Conservation (phyloP, 2,888 invertebrate species). For the Apotomis betuletana region DNA sequence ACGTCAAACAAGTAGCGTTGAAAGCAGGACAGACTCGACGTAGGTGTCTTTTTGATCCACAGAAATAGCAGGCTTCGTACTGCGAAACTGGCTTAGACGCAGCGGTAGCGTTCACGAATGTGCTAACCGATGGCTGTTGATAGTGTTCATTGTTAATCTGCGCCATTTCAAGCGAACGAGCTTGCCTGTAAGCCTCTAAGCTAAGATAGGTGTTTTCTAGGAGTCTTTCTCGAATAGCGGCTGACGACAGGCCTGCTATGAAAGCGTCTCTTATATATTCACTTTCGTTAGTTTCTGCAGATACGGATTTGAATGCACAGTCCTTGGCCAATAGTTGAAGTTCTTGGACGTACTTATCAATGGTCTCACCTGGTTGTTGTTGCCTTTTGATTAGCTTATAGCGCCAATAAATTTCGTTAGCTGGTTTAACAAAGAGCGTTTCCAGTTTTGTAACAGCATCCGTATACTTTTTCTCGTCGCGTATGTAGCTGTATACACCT, state of each 20-base stretch:
- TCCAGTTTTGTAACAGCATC: too few relatives aligned
- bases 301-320: conserved; percentile 7
- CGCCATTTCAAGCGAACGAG: too few relatives aligned
- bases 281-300: neutral
- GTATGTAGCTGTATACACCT: too few relatives aligned
- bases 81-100: neutral
- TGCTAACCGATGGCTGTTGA: neutral
- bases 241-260: too few relatives aligned
- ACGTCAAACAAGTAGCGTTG: neutral
- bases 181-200: too few relatives aligned
- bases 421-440: too few relatives aligned
- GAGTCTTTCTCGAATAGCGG: too few relatives aligned
- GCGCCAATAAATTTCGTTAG: too few relatives aligned
- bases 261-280: neutral
- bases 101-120: neutral
- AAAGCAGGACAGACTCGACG: neutral
- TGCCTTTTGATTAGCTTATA: neutral
- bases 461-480: too few relatives aligned
- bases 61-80: neutral
- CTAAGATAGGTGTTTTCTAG: too few relatives aligned
- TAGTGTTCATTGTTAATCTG: neutral
- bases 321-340: conserved; percentile 8
- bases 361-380: neutral
- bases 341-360: conserved; percentile 4
- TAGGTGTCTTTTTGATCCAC: neutral